Evolutionary conservation across 1,140 invertebrate genomes (phyloP).

Genomic region (Macrotrachela quadricornifera): DNA sequence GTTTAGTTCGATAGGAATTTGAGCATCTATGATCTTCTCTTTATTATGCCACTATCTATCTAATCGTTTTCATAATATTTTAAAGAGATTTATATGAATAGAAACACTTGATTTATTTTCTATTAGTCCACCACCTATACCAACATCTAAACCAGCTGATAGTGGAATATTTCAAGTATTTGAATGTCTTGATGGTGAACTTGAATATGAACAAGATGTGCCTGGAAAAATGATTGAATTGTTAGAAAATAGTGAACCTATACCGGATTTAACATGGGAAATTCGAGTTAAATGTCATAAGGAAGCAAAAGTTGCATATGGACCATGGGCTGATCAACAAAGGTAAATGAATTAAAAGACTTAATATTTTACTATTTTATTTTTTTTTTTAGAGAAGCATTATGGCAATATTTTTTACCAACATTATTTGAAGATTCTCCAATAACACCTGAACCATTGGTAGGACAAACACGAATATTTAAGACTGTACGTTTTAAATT

Average conservation of each 20-base stretch:
- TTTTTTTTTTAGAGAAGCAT: slow-evolving; percentile 39
- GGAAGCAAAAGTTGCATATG: slow-evolving; percentile 87
- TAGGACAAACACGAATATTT: no score
- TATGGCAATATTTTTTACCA: slow-evolving; percentile 90
- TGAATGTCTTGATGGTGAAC: slow-evolving; percentile 1
- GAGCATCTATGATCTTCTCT: no score
- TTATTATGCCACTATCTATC: no score
- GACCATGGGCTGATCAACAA: slow-evolving; percentile 90
- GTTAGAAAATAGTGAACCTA: slow-evolving; percentile 1
- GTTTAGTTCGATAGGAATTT: no score
- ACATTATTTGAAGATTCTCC: slow-evolving; percentile 9
- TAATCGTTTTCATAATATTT: no score
- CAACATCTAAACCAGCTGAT: no score
- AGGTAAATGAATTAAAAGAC: slow-evolving; percentile 11
- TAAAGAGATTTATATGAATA: no score
- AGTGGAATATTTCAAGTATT: neutral
- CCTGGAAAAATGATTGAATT: slow-evolving; percentile 1
- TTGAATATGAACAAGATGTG: slow-evolving; percentile 4
- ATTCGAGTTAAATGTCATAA: slow-evolving; percentile 87
- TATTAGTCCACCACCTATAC: no score
- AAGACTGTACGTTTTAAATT: no score
- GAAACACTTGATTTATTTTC: no score
- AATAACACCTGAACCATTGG: no score
- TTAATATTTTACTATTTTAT: no score
- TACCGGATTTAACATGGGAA: slow-evolving; percentile 65